Evolutionary conservation across 2,113 vertebrate species (phyloP).

Genomic region (Lipophrys pholis): DNA sequence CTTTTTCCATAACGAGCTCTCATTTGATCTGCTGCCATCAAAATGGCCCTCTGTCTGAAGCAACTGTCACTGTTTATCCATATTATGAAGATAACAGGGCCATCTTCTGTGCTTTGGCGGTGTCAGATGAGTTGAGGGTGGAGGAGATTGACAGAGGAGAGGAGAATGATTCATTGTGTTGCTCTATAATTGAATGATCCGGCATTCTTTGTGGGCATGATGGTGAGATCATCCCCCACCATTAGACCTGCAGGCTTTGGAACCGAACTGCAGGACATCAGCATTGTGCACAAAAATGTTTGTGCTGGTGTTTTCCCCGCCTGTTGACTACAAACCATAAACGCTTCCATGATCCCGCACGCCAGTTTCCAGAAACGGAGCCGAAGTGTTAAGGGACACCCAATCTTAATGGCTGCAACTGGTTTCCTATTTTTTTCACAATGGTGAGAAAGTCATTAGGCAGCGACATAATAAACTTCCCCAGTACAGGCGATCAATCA

Average conservation of each 20-base stretch:
- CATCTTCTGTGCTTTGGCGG: conserved; percentile 47
- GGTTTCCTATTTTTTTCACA: conserved; percentile 30
- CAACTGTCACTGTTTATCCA: conserved; percentile 67
- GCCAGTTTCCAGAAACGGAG: conserved; percentile 10
- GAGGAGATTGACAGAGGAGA: conserved; percentile 64
- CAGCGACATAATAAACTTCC: neutral
- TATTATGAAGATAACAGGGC: conserved; percentile 65
- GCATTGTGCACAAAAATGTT: neutral
- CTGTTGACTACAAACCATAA: neutral
- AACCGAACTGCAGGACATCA: conserved; percentile 20
- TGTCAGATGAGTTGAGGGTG: conserved; percentile 68
- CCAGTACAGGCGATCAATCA: conserved; percentile 19
- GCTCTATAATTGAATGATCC: conserved; percentile 74
- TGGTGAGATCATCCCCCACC: conserved; percentile 67
- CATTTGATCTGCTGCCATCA: conserved; percentile 62
- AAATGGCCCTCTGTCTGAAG: conserved; percentile 46
- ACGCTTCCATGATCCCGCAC: neutral
- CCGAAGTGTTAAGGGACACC: neutral
- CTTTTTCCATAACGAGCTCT: conserved; percentile 60
- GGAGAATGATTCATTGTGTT: conserved; percentile 73
- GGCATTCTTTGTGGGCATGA: conserved; percentile 58
- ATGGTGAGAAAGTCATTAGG: conserved; percentile 31
- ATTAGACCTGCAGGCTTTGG: conserved; percentile 44
- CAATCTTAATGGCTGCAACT: neutral
- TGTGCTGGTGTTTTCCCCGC: conserved; percentile 9